Conservation (phyloP, 2,113 vertebrate species). For the Accipiter virgatus region DNA sequence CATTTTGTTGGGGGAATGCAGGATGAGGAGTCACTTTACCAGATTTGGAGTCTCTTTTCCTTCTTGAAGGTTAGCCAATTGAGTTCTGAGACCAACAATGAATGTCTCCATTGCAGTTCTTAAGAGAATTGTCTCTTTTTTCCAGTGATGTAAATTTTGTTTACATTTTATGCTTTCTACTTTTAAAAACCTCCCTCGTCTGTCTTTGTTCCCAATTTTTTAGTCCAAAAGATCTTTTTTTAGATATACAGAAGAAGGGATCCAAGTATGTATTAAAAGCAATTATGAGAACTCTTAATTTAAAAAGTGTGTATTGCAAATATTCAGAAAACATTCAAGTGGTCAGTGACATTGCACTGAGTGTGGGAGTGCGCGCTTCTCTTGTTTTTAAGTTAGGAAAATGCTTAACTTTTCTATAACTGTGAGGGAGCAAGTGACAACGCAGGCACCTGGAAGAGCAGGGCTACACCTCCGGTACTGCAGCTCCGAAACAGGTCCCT, state of each 20-base stretch:
- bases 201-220: slow-evolving; percentile 21
- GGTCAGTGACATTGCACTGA: neutral
- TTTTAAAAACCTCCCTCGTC: neutral
- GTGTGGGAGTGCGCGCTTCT: neutral
- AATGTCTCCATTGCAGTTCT: slow-evolving; percentile 16
- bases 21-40: slow-evolving; percentile 16
- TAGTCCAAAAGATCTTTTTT: neutral
- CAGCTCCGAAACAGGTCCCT: neutral
- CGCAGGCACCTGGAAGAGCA: neutral
- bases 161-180: slow-evolving; percentile 28
- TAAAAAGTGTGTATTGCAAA: neutral
- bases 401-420: neutral
- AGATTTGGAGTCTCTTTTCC: slow-evolving; percentile 32
- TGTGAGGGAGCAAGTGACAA: neutral
- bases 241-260: neutral
- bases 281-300: neutral
- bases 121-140: slow-evolving; percentile 35
- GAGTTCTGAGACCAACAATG: neutral
- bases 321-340: neutral
- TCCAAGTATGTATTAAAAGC: neutral
- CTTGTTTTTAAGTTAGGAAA: neutral
- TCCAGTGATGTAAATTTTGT: slow-evolving; percentile 47
- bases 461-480: neutral
- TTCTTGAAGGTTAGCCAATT: slow-evolving; percentile 25
- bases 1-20: slow-evolving; percentile 43